Percentiles rank a stretch among this genome's conserved stretches.
Evolutionary conservation across 2,888 invertebrate genomes (phyloP).

Genomic region (Timandra comae): DNA sequence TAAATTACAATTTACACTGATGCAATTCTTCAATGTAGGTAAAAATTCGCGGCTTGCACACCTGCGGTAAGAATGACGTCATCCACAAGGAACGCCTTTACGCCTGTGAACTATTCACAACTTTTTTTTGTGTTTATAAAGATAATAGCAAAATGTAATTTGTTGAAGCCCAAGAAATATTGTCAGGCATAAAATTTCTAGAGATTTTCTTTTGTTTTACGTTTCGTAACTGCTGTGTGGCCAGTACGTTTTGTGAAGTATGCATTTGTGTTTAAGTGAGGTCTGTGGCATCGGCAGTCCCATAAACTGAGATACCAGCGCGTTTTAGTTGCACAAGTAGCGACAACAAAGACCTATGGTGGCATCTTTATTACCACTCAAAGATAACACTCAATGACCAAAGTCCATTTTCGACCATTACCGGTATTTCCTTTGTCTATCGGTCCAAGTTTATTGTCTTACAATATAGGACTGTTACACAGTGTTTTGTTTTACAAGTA

Average conservation of each 20-base stretch:
- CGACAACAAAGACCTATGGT: slow-evolving; percentile 48
- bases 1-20: slow-evolving; percentile 8
- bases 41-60: slow-evolving; percentile 34
- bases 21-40: slow-evolving; percentile 32
- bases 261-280: slow-evolving; percentile 6
- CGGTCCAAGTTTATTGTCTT: slow-evolving; percentile 23
- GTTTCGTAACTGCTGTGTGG: too few species aligned
- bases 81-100: slow-evolving; percentile 32
- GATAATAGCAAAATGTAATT: too few species aligned
- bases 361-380: slow-evolving; percentile 60
- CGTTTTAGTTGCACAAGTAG: slow-evolving; percentile 43
- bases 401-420: slow-evolving; percentile 60
- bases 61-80: slow-evolving; percentile 45
- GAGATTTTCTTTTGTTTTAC: too few species aligned
- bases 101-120: slow-evolving; percentile 17
- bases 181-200: too few species aligned
- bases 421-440: slow-evolving; percentile 53
- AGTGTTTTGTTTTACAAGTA: not conserved
- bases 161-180: too few species aligned
- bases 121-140: too few species aligned
- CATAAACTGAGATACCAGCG: slow-evolving; percentile 22
- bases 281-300: slow-evolving; percentile 4
- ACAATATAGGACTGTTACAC: slow-evolving; percentile 1
- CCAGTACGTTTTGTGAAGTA: too few species aligned
- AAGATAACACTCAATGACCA: slow-evolving; percentile 49